phyloP scores from a whole-genome alignment of 37 sponge, comb jelly and placozoan species.

The Spongilla lacustris region DNA sequence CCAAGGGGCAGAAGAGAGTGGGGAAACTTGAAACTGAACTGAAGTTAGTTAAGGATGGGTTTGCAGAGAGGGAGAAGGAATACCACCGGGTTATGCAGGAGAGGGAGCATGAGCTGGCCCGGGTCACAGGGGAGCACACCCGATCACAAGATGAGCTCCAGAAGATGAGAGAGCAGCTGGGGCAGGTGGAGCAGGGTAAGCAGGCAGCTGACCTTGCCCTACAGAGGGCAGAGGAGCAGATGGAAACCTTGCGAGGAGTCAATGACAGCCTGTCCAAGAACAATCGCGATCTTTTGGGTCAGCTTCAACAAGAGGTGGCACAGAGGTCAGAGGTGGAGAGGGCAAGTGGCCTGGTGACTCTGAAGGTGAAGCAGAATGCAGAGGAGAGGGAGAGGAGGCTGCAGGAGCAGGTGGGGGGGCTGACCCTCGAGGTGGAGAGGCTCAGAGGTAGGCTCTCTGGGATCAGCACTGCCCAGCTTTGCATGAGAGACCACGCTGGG shows the following conservation, averaged over 20 bases:
- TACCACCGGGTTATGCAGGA: background rate
- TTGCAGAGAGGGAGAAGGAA: slow-evolving; percentile 27
- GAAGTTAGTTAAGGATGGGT: slow-evolving; percentile 37
- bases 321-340: slow-evolving; percentile 44
- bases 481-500: slow-evolving; percentile 61
- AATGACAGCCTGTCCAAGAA: background rate
- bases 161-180: slow-evolving; percentile 1
- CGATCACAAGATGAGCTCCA: slow-evolving; percentile 4
- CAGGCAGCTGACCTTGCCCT: background rate
- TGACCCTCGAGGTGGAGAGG: slow-evolving; percentile 65
- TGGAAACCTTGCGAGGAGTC: background rate
- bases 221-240: background rate
- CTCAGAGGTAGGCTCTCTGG: slow-evolving; percentile 66
- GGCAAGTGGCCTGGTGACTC: slow-evolving; percentile 31
- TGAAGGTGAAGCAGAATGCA: slow-evolving; percentile 44
- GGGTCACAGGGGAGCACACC: slow-evolving; percentile 3
- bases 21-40: slow-evolving; percentile 52
- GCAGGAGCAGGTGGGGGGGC: slow-evolving; percentile 31
- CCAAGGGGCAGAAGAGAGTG: slow-evolving; percentile 46
- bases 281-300: slow-evolving; percentile 6
- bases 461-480: slow-evolving; percentile 48
- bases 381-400: slow-evolving; percentile 52
- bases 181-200: slow-evolving; percentile 11
- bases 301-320: slow-evolving; percentile 27
- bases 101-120: background rate